Percentiles rank a stretch among this genome's conserved stretches.
phyloP scores from a whole-genome alignment of 2,888 invertebrate genomes.

The Sarcophaga rosellei region DNA sequence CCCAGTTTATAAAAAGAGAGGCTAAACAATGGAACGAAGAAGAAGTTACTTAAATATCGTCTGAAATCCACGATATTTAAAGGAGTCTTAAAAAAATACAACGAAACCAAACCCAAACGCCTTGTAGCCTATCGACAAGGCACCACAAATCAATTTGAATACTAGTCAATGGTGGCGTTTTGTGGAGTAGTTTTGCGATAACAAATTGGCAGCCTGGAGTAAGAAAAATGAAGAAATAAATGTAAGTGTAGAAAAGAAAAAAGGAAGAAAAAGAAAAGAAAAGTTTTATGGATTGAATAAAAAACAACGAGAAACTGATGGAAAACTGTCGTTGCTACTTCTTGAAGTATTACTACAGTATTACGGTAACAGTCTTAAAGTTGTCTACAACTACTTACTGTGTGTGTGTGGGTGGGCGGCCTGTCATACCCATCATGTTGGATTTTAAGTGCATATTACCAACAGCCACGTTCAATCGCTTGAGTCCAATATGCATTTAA shows the following conservation, averaged over 20 bases:
- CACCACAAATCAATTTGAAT: constrained; percentile 68
- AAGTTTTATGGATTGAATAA: background rate
- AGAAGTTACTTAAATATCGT: background rate
- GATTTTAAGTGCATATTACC: constrained; percentile 22
- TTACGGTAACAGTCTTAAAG: constrained; percentile 49
- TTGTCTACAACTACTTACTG: constrained; percentile 44
- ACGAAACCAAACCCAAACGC: constrained; percentile 47
- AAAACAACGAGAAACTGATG: background rate
- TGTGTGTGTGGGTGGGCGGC: background rate
- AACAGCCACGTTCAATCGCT: constrained; percentile 49
- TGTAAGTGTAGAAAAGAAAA: constrained; percentile 11
- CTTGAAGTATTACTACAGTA: constrained; percentile 34
- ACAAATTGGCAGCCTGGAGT: constrained; percentile 58
- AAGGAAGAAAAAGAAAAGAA: constrained; percentile 17
- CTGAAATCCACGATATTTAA: background rate
- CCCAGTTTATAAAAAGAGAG: background rate
- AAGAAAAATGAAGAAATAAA: constrained; percentile 47
- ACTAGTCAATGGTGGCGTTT: constrained; percentile 54
- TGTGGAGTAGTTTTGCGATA: constrained; percentile 15
- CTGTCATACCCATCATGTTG: constrained; percentile 15
- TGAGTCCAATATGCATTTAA: constrained; percentile 52
- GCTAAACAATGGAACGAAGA: background rate
- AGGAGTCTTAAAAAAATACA: background rate
- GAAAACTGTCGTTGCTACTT: constrained; percentile 47
- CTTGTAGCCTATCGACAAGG: constrained; percentile 63